phyloP scores from a whole-genome alignment of 2,797 vertebrate species.

The Cryptoprocta ferox region DNA sequence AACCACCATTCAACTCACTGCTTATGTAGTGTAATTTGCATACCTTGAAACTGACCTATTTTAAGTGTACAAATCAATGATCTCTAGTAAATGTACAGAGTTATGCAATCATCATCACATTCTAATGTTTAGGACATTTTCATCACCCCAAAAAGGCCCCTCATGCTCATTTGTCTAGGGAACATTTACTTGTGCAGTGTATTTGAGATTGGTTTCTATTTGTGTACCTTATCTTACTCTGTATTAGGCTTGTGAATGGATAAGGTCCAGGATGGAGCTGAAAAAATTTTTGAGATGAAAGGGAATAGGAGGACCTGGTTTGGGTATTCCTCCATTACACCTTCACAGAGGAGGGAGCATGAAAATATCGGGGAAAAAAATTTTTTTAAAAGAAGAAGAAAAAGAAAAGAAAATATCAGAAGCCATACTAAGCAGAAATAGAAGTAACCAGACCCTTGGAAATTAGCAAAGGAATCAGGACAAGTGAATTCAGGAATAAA shows the following conservation, averaged over 20 bases:
- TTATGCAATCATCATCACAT: not conserved
- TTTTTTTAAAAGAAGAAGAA: no score
- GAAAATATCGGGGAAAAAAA: not conserved
- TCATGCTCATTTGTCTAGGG: not conserved
- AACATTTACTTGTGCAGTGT: not conserved
- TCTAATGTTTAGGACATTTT: not conserved
- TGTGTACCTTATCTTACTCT: not conserved
- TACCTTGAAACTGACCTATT: not conserved
- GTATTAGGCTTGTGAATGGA: not conserved
- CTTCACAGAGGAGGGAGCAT: not conserved
- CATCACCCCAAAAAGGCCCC: not conserved
- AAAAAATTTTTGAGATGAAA: not conserved
- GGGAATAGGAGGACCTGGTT: not conserved
- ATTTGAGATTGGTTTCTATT: not conserved
- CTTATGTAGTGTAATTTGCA: not conserved
- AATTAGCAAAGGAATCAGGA: not conserved
- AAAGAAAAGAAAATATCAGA: not conserved
- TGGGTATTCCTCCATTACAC: not conserved
- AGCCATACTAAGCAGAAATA: not conserved
- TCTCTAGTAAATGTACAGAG: not conserved
- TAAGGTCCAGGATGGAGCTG: not conserved
- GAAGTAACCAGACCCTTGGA: not conserved
- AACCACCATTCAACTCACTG: not conserved
- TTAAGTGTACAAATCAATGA: not conserved
- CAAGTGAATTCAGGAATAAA: not conserved